A percentile compares a stretch with the other conserved stretches of the same genome.
These are phyloP conservation scores for Syrmaticus mikado DNA, from an alignment of 2,113 vertebrate genomes.

Conservation along the genomic window DNA sequence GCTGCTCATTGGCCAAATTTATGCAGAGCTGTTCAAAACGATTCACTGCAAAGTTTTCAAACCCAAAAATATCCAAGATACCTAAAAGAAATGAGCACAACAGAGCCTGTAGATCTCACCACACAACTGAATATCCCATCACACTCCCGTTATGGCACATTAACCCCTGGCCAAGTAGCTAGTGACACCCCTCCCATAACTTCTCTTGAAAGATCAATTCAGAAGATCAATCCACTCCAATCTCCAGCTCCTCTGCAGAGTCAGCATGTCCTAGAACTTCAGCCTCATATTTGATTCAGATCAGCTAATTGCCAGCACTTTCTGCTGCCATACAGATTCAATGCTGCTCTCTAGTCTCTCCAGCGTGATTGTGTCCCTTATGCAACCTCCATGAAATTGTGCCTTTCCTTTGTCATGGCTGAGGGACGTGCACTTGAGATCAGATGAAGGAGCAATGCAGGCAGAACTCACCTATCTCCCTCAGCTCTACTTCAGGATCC, in stretches of 20 bases:
- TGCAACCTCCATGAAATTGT: fast-evolving
- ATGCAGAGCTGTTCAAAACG: conserved; percentile 84
- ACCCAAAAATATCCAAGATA: conserved; percentile 85
- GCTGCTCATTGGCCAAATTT: conserved; percentile 84
- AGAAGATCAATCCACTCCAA: not conserved
- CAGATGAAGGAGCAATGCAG: not conserved
- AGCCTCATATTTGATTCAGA: not conserved
- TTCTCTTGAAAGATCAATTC: not conserved
- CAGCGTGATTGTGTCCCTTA: not conserved
- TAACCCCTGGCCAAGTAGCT: not conserved
- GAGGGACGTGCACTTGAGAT: not conserved
- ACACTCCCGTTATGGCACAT: not conserved
- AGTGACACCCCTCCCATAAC: not conserved
- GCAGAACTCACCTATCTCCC: conserved; percentile 78
- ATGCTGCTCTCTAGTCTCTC: not conserved
- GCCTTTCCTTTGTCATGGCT: fast-evolving
- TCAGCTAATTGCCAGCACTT: not conserved
- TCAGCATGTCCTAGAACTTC: not conserved
- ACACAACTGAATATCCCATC: not conserved
- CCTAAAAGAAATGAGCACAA: conserved; percentile 57
- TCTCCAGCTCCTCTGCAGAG: not conserved
- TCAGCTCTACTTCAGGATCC: conserved; percentile 67
- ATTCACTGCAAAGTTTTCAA: conserved; percentile 84
- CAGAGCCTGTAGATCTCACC: not conserved
- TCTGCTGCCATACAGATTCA: not conserved